Percentiles rank a stretch among this genome's conserved stretches.
Conservation (phyloP, 2,888 invertebrate species). For the Pediacus dermestoides region DNA sequence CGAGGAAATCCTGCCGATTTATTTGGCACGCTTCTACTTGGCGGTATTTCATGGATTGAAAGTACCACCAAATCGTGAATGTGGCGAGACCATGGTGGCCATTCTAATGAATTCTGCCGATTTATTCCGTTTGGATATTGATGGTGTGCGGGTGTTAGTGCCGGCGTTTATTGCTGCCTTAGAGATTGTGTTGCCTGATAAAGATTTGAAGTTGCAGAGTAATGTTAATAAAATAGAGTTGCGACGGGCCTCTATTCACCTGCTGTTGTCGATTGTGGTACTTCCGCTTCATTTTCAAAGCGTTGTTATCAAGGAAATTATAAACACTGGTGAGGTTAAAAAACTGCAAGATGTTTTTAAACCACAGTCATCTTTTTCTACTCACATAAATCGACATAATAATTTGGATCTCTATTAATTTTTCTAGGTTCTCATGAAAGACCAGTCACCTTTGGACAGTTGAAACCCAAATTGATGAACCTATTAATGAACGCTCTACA, state of each 20-base stretch:
- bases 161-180: slow-evolving; percentile 87
- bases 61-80: slow-evolving; percentile 50
- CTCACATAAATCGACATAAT: slow-evolving; percentile 6
- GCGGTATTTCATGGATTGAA: slow-evolving; percentile 76
- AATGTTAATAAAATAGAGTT: slow-evolving; percentile 74
- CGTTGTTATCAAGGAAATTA: slow-evolving; percentile 67
- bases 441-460: slow-evolving; percentile 60
- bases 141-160: slow-evolving; percentile 87
- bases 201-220: slow-evolving; percentile 73
- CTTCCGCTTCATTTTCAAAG: slow-evolving; percentile 90
- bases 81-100: slow-evolving; percentile 78
- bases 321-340: slow-evolving; percentile 48
- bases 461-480: slow-evolving; percentile 74
- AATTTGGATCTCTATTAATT: slow-evolving; percentile 15
- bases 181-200: slow-evolving; percentile 86
- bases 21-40: slow-evolving; percentile 86
- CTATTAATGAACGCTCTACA: slow-evolving; percentile 78
- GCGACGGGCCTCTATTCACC: slow-evolving; percentile 86
- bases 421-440: slow-evolving; percentile 32
- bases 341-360: slow-evolving; percentile 12
- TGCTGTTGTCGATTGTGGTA: slow-evolving; percentile 85
- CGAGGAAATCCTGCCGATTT: slow-evolving; percentile 88
- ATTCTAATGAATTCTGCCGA: slow-evolving; percentile 84
- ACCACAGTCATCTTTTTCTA: slow-evolving; percentile 39
- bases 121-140: slow-evolving; percentile 85